Evolutionary conservation across 2,888 invertebrate genomes (phyloP), one percentile per base, ranked within the genome.

Genomic region (Axea sp.): DNA sequence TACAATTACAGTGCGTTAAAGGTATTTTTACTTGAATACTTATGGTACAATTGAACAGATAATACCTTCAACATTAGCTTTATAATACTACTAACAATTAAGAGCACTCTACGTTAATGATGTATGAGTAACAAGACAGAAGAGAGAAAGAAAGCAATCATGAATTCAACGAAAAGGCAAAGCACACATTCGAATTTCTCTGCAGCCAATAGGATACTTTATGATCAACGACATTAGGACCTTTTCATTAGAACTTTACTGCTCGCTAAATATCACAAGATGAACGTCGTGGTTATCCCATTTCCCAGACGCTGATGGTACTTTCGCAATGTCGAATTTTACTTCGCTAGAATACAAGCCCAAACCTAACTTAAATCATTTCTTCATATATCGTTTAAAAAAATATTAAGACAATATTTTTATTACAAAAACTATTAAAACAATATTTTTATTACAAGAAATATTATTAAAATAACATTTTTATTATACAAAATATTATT

Each of bases 221-320:
- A 75, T 60, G 74, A 71, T 62, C 65, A 59, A 65, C 51, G 75
- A 76, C 73, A 76, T 76, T 77, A 77, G 77, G 75, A 77, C 80
- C 76, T 77, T 81, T 82, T 82, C 81, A 82, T 82, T 81, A 82
- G 77, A 78, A 75, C 77, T 82, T 82, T 82, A 82, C 78, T 82
- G 78, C 77, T 79, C 60, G 80, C 82, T 82, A 82, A 82, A 82
- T 82, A 81, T 81, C 78, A 57, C 69, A 78, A 75, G 76, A 77
- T 57, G 47, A 59, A 51, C 28, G 35, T 51, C 26, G 22, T 41
- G 53, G 49, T 57, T 62, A 39, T 62, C 33, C 14, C 8, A 22
- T 35, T 53, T 53, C 17, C 51, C 39, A 28, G 60, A 49, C 47
- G 15, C 19, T 55, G 8, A 19, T 28, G 15, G 22, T 8, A 53